Conservation (phyloP, 2,113 vertebrate species). For the Tursiops truncatus region DNA sequence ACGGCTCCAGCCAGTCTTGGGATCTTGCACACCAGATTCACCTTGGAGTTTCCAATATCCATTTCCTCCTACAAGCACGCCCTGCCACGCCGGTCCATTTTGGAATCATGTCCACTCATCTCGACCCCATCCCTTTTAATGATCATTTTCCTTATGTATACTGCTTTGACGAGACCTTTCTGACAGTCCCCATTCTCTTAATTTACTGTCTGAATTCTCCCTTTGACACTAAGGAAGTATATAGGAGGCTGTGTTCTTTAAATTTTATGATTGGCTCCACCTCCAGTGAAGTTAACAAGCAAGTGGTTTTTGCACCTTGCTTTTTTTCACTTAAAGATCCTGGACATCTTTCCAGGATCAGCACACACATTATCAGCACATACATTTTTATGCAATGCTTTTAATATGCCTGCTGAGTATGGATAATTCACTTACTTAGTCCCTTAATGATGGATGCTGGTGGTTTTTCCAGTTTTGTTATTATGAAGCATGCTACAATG, state of each 20-base stretch:
- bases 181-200: neutral
- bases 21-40: neutral
- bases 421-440: neutral
- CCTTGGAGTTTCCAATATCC: neutral
- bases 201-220: neutral
- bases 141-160: neutral
- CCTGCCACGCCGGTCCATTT: neutral
- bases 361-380: neutral
- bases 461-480: neutral
- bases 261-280: neutral
- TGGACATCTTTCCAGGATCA: neutral
- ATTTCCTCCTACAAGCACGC: neutral
- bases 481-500: neutral
- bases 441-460: neutral
- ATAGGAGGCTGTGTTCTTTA: neutral
- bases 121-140: neutral
- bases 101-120: neutral
- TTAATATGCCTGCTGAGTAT: neutral
- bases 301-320: neutral
- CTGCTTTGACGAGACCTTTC: neutral
- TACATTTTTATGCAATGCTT: neutral
- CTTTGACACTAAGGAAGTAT: neutral
- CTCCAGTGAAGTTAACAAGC: neutral
- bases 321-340: neutral
- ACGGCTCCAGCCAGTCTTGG: constrained; percentile 55